Base-by-base conservation (phyloP, 2,113 vertebrate genomes). In the Odontophorus gujanensis region DNA sequence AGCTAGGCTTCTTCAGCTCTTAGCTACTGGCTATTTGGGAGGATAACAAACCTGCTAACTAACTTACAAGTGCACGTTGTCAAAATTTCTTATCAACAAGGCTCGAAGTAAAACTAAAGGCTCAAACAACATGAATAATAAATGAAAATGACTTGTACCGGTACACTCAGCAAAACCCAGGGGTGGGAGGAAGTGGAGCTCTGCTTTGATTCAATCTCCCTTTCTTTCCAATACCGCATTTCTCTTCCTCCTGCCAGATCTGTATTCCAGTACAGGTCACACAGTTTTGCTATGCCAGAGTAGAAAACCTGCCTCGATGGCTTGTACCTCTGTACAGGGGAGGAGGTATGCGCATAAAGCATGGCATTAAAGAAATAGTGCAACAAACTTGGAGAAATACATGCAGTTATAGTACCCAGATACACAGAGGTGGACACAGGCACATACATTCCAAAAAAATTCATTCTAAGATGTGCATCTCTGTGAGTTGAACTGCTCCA, bases 51-150 rank as follows among this genome's bases (percentile, higher is more conserved):
- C 78, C 88, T 92, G 73, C 53, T 89, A 85, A 83, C 82, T 69
- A 51, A 84, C 81, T 87, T 73, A 40, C 6, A 82, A 84, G 48
- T 3, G 6, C 58, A 55, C 13, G 28, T 68, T 61, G 57, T 81
- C 57, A 78, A 63, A 57, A 89, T 81, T 81, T 94, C 90, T 95
- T 81, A 93, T 80, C 91, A 91, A 53, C 1, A 3, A 84, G 51
- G 45, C 55, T 89, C 76, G 43, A 92, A 81, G 62, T 87, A 94
- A 92, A 93, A 93, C 30, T 51, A 68, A 84, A 86, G 53, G 53
- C 73, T 92, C 86, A 88, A 90, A 84, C 61, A 81, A 81, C 59
- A 63, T 65, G 51, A 82, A 92, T 87, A 89, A 85, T 90, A 89
- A 86, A 85, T 85, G 36, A 86, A 90, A 94, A 83, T 79, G 1